Conservation (phyloP, 2,113 vertebrate genomes). For the Crotalus tigris region DNA sequence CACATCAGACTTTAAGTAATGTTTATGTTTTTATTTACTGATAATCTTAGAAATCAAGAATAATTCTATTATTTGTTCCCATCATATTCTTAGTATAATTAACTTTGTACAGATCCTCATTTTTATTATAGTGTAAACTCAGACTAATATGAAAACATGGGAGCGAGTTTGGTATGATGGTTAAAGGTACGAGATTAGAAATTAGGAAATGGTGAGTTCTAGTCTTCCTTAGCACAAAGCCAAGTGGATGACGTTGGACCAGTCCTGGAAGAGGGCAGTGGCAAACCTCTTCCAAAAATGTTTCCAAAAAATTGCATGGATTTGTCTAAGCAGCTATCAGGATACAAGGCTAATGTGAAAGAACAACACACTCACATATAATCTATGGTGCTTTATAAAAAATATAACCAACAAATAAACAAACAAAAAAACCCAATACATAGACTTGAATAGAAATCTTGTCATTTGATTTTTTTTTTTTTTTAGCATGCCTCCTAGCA, state of each 20-base stretch:
- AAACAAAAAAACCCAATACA: background rate
- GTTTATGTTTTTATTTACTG: constrained; percentile 33
- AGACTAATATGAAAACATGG: constrained; percentile 2
- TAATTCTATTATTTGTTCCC: constrained; percentile 50
- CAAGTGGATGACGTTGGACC: background rate
- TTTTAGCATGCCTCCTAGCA: background rate
- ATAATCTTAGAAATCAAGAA: constrained; percentile 51
- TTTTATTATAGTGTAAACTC: constrained; percentile 19
- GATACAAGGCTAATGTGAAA: background rate
- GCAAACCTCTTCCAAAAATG: background rate
- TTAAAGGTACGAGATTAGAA: background rate
- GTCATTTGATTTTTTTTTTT: background rate
- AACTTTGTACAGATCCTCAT: constrained; percentile 27
- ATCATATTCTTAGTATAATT: constrained; percentile 8
- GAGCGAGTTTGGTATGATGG: background rate
- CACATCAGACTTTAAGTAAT: constrained; percentile 62
- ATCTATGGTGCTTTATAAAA: background rate
- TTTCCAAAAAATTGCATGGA: background rate
- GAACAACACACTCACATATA: background rate
- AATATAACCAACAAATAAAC: background rate
- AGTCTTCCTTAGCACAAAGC: background rate
- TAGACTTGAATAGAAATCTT: background rate
- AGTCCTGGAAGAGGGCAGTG: background rate
- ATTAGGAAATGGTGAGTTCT: background rate
- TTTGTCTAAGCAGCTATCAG: background rate